A percentile compares a stretch with the other conserved stretches of the same genome.
phyloP scores from a whole-genome alignment of 2,797 vertebrate species.

The Clarias pachynema region DNA sequence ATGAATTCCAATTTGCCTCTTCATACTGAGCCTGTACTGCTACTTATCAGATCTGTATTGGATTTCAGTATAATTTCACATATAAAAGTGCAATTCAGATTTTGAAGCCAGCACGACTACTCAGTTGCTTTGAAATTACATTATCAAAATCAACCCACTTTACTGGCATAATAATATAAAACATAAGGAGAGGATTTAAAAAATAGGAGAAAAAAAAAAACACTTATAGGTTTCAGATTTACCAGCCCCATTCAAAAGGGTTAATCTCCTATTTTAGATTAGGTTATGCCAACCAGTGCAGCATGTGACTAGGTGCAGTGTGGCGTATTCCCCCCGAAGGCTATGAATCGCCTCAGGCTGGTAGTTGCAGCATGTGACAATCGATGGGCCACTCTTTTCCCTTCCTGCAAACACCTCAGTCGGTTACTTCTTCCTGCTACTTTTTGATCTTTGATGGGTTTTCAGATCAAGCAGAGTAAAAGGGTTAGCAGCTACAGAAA shows the following conservation, averaged over 20 bases:
- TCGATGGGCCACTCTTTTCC: slow-evolving; percentile 21
- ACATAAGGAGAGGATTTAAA: not conserved
- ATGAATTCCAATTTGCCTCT: slow-evolving; percentile 20
- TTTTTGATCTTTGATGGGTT: slow-evolving; percentile 26
- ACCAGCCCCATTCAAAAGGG: not conserved
- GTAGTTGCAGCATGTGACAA: slow-evolving; percentile 12
- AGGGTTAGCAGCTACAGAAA: not conserved
- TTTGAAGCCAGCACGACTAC: not conserved
- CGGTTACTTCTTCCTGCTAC: not conserved
- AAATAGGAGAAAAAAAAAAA: not conserved
- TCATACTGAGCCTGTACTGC: not conserved
- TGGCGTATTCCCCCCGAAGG: slow-evolving; percentile 10
- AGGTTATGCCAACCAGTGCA: not conserved
- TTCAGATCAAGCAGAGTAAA: not conserved
- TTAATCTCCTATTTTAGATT: not conserved
- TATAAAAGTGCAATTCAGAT: not conserved
- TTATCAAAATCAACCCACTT: slow-evolving; percentile 1
- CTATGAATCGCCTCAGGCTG: slow-evolving; percentile 15
- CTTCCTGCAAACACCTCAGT: slow-evolving; percentile 22
- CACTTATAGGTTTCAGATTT: not conserved
- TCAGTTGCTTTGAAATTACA: not conserved
- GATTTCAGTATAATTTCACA: not conserved
- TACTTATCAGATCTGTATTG: not conserved
- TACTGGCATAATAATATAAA: not conserved
- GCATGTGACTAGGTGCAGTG: slow-evolving; percentile 1